Evolutionary conservation across 2,113 vertebrate genomes (phyloP).

Genomic region (Piliocolobus tephrosceles): DNA sequence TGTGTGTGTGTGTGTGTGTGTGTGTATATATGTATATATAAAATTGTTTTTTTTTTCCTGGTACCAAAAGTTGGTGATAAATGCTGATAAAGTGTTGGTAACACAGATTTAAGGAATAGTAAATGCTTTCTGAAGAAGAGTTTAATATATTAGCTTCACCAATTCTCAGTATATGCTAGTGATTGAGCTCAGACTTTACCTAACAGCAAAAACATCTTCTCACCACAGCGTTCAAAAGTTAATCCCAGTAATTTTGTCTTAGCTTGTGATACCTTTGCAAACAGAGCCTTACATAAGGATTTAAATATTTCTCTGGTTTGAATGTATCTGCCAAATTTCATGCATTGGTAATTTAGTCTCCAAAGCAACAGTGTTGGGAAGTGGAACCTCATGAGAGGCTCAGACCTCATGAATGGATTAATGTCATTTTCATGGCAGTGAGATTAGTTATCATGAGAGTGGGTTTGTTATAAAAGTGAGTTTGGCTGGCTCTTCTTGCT

Average conservation of each 20-base stretch:
- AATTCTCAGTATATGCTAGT: not conserved
- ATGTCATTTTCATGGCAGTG: not conserved
- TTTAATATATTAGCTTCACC: not conserved
- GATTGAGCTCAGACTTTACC: not conserved
- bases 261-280: not conserved
- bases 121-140: not conserved
- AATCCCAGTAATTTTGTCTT: not conserved
- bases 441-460: not conserved
- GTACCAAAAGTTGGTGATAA: not conserved
- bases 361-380: not conserved
- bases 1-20: no score
- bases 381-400: not conserved
- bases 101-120: not conserved
- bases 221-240: not conserved
- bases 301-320: not conserved
- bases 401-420: not conserved
- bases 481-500: not conserved
- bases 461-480: not conserved
- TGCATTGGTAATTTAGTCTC: not conserved
- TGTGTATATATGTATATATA: not conserved
- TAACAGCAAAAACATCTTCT: not conserved
- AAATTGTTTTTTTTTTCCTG: not conserved
- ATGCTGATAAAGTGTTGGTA: constrained; percentile 19
- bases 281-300: not conserved
- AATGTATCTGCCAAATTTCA: not conserved